Evolutionary conservation across 2,888 invertebrate species (phyloP).

Genomic region (Tortricodes alternella): DNA sequence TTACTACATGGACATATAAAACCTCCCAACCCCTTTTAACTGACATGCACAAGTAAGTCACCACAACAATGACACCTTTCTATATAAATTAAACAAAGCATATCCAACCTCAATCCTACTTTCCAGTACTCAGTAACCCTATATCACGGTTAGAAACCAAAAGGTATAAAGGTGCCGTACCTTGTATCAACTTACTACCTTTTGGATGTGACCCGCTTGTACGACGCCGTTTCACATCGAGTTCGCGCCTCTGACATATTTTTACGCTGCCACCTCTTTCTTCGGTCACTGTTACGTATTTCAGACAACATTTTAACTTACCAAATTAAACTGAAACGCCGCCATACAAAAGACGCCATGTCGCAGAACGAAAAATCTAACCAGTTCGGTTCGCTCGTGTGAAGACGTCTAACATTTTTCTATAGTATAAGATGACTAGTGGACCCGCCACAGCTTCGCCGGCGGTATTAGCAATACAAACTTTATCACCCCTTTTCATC

Average conservation of each 20-base stretch:
- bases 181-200: constrained; percentile 1
- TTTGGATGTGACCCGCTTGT: constrained; percentile 34
- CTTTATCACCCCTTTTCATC: too few species aligned
- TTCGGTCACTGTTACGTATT: constrained; percentile 27
- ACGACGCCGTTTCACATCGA: constrained; percentile 42
- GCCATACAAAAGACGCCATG: too few species aligned
- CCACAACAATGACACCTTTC: constrained; percentile 27
- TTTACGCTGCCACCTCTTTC: constrained; percentile 37
- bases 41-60: constrained; percentile 29
- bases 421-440: too few species aligned
- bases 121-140: constrained; percentile 29
- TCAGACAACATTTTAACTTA: not conserved
- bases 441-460: too few species aligned
- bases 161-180: not conserved
- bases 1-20: too few species aligned
- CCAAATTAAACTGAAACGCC: too few species aligned
- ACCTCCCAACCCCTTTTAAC: constrained; percentile 15
- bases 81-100: constrained; percentile 29
- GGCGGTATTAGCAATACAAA: too few species aligned
- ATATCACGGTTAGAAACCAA: constrained; percentile 28
- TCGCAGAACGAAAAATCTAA: too few species aligned
- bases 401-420: too few species aligned
- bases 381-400: too few species aligned
- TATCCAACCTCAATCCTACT: constrained; percentile 29
- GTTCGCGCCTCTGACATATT: constrained; percentile 45